phyloP scores from a whole-genome alignment of 2,797 vertebrate species.

The Ammospiza maritima region DNA sequence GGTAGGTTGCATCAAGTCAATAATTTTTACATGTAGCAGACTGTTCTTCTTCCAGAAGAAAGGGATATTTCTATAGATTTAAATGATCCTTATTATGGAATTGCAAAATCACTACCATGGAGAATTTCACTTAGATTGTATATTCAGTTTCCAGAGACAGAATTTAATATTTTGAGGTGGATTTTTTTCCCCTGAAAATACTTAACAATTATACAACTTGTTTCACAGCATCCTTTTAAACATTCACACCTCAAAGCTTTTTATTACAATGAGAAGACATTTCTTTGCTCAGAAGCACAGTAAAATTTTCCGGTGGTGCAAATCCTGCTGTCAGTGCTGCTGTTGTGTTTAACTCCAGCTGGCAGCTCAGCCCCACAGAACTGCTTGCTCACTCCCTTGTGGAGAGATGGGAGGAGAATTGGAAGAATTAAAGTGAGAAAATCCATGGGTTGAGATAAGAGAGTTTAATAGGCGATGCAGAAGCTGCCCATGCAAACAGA shows the following conservation, averaged over 20 bases:
- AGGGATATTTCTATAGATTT: not conserved
- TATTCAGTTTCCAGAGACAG: not conserved
- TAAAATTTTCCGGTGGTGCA: not conserved
- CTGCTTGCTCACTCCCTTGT: not conserved
- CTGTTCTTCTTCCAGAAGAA: not conserved
- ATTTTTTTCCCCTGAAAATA: not conserved
- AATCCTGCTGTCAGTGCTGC: not conserved
- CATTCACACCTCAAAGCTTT: constrained; percentile 24
- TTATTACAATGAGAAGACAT: not conserved
- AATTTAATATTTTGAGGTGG: not conserved
- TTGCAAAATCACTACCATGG: not conserved
- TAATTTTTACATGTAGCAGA: not conserved
- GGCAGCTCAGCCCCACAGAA: not conserved
- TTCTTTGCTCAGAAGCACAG: not conserved
- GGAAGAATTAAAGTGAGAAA: not conserved
- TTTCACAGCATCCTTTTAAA: constrained; percentile 9
- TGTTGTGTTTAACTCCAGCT: not conserved
- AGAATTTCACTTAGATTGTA: not conserved
- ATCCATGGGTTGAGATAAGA: not conserved
- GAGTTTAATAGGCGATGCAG: not conserved
- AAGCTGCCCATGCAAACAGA: not conserved
- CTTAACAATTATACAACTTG: not conserved
- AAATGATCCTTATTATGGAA: not conserved
- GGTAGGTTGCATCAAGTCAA: not conserved
- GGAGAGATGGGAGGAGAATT: not conserved